phyloP scores from a whole-genome alignment of 2,888 invertebrate genomes.

The Uloborus plumipes region DNA sequence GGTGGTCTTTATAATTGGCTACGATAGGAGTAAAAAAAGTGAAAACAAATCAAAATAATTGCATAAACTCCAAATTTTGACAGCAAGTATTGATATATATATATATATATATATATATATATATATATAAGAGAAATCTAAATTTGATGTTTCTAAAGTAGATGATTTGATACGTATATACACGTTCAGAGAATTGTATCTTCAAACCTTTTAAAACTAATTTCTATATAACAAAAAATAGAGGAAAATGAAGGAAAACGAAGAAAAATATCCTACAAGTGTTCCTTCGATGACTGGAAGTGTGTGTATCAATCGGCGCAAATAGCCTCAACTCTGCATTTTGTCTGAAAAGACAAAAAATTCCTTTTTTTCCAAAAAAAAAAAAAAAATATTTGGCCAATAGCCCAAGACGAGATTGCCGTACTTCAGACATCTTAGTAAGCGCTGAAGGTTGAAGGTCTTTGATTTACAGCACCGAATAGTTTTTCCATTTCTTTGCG shows the following conservation, averaged over 20 bases:
- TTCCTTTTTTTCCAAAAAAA: conserved; percentile 32
- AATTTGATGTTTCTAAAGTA: background rate
- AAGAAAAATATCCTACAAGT: conserved; percentile 38
- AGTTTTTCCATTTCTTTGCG: conserved; percentile 33
- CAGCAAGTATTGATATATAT: no score
- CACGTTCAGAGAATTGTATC: background rate
- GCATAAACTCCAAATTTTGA: no score
- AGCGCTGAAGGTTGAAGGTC: conserved; percentile 25
- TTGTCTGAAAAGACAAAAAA: conserved; percentile 23
- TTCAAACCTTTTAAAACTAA: conserved; percentile 1
- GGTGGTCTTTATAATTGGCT: no score
- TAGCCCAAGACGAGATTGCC: conserved; percentile 56
- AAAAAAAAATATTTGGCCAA: conserved; percentile 51
- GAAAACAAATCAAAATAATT: no score
- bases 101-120: no score
- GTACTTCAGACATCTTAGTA: conserved; percentile 52
- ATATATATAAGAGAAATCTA: no score
- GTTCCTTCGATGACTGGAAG: conserved; percentile 32
- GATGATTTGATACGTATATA: background rate
- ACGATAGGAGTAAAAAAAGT: no score
- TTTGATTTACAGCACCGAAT: conserved; percentile 53
- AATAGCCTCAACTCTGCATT: conserved; percentile 29
- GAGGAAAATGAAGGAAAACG: background rate
- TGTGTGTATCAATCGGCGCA: conserved; percentile 53
- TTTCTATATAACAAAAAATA: conserved; percentile 12